phyloP scores from a whole-genome alignment of 1,140 invertebrate species.

The Eupeodes corollae region DNA sequence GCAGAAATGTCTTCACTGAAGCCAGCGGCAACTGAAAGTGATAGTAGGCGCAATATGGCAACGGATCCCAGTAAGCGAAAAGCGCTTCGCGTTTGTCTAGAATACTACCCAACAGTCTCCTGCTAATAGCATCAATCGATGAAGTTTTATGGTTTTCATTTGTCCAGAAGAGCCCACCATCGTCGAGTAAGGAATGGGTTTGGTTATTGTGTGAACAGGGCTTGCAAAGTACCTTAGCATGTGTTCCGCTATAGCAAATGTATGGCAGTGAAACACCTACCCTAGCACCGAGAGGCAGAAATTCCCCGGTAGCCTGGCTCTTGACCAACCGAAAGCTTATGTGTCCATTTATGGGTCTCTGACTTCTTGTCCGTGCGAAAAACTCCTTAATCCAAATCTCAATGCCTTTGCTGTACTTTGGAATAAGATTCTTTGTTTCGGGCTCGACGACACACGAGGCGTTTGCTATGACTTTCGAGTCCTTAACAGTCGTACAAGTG shows the following conservation, averaged over 20 bases:
- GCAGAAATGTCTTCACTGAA: conserved; percentile 40
- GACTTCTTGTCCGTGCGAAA: conserved; percentile 48
- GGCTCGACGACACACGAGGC: conserved; percentile 61
- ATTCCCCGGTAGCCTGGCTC: conserved; percentile 38
- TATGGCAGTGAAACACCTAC: conserved; percentile 67
- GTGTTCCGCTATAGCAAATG: conserved; percentile 57
- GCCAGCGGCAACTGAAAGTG: conserved; percentile 61
- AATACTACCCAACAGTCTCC: conserved; percentile 42
- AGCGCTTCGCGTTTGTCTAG: conserved; percentile 62
- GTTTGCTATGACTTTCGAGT: conserved; percentile 59
- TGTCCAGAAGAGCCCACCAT: conserved; percentile 39
- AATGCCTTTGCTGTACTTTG: conserved; percentile 30
- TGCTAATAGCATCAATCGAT: conserved; percentile 40
- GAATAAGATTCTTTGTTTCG: conserved; percentile 54
- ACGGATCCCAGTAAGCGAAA: conserved; percentile 68
- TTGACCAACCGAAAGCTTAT: conserved; percentile 59
- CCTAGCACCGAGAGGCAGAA: conserved; percentile 52
- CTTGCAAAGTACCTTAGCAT: conserved; percentile 50
- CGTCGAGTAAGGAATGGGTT: conserved; percentile 42
- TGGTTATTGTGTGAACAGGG: conserved; percentile 47
- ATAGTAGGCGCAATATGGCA: conserved; percentile 73
- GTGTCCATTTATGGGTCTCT: conserved; percentile 56
- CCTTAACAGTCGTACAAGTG: conserved; percentile 68
- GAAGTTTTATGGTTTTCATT: conserved; percentile 40
- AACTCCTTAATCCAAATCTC: conserved; percentile 59